A percentile compares a stretch with the other conserved stretches of the same genome.
Evolutionary conservation across 1,140 invertebrate species (phyloP).

Genomic region (Drosophila azteca): DNA sequence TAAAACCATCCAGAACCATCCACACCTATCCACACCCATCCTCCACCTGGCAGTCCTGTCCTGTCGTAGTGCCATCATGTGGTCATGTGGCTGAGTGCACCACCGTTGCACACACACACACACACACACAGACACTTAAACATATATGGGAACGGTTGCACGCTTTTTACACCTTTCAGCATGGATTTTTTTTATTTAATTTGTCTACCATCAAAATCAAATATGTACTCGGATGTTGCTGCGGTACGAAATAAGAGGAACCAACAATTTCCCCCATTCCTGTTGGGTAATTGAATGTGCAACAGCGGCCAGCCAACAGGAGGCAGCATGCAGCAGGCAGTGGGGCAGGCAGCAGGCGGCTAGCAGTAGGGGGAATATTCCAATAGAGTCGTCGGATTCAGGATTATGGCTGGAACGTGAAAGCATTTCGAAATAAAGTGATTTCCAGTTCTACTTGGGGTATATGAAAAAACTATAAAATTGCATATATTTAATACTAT

Average conservation of each 20-base stretch:
- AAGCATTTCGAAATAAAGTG: too few species aligned
- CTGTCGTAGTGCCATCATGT: slow-evolving; percentile 58
- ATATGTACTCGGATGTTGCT: slow-evolving; percentile 37
- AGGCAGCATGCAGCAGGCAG: too few species aligned
- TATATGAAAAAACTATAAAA: too few species aligned
- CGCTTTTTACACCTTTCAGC: slow-evolving; percentile 53
- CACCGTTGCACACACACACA: slow-evolving; percentile 19
- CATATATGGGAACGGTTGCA: slow-evolving; percentile 10
- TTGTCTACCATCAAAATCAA: slow-evolving; percentile 52
- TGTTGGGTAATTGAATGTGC: background rate
- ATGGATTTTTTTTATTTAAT: slow-evolving; percentile 56
- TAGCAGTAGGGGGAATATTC: background rate
- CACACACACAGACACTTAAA: slow-evolving; percentile 1
- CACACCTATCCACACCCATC: slow-evolving; percentile 1
- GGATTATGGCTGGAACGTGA: too few species aligned
- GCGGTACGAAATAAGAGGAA: background rate
- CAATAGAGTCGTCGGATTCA: too few species aligned
- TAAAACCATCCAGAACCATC: slow-evolving; percentile 5
- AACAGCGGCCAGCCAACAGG: too few species aligned
- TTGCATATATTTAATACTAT: too few species aligned
- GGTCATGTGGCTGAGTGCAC: slow-evolving; percentile 34
- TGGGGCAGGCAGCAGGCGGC: too few species aligned
- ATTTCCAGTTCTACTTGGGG: too few species aligned
- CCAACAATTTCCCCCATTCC: background rate
- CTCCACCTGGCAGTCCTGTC: background rate